Evolutionary conservation across 2,113 vertebrate species (phyloP), one percentile per base, ranked within the genome.

Genomic region (Alces alces): DNA sequence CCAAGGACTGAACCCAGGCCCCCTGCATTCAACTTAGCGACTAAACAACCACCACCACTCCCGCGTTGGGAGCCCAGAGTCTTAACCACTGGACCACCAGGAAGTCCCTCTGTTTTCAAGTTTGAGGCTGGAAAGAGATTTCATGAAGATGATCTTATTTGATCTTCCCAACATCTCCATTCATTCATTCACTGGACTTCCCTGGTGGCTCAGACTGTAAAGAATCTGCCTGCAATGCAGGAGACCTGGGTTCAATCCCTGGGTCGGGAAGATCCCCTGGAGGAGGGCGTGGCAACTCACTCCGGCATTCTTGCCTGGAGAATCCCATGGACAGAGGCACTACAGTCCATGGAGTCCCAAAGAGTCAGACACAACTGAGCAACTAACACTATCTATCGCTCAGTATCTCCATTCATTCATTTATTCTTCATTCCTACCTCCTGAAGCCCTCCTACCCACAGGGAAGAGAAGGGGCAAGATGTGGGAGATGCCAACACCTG

Each of bases 341-440:
- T 23, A 12, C 10, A 23, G 66, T 23, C 66, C 19, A 6, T 13
- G 36, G 66, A 11, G 66, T 25, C 66, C 66, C n/a, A 23, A 39
- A 73, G n/a, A 73, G 19, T 13, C 5, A 1, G 66, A 39, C 19
- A 73, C 5, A 0, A 3, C 66, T 39, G 66, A 73, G 36, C 36
- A 1, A 2, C 66, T 39, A 21, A 70, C 10, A 70, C 66, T 6
- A 6, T 13, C 19, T 25, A 5, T n/a, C 2, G 0, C 30, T 15
- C 33, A 61, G n/a, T 3, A 14, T 15, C 39, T 15, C 70, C 70
- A 76, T 3, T 12, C 70, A 27, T 15, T 43, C 70, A 43, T 43
- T 43, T 7, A 10, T 25, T 43, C 70, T 7, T 27, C 70, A 76
- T 27, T 15, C 23, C 58, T 5, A 27, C 66, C 39, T 82, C 91